phyloP scores from a whole-genome alignment of 2,888 invertebrate species.

The Tyria jacobaeae region DNA sequence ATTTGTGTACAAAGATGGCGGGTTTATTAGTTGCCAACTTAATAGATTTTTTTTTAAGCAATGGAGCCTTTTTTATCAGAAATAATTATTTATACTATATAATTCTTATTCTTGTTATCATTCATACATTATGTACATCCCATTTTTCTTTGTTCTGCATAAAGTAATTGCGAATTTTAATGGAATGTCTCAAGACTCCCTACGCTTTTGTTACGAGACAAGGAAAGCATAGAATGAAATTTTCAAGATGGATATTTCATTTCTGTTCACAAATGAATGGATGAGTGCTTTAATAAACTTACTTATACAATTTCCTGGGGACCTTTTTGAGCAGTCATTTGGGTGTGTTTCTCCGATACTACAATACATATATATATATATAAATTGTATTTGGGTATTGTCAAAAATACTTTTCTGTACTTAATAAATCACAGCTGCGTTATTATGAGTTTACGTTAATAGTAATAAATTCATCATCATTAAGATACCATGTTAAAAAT shows the following conservation, averaged over 20 bases:
- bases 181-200: conserved; percentile 27
- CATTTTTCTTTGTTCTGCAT: conserved; percentile 14
- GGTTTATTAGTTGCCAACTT: too few relatives aligned
- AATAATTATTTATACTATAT: neutral
- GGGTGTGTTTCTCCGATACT: neutral
- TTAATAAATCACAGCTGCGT: neutral
- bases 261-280: conserved; percentile 7
- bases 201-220: conserved; percentile 21
- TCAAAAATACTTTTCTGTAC: neutral
- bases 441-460: neutral
- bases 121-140: neutral
- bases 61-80: conserved; percentile 18
- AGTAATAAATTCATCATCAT: too few relatives aligned
- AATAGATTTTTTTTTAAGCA: too few relatives aligned
- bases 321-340: neutral
- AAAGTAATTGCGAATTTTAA: conserved; percentile 32
- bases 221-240: conserved; percentile 12
- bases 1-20: too few relatives aligned
- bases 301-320: conserved; percentile 1
- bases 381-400: neutral
- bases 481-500: too few relatives aligned
- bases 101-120: neutral
- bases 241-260: conserved; percentile 4
- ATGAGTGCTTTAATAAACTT: conserved; percentile 10
- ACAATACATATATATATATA: neutral